These are phyloP conservation scores for Tinamus major DNA, from an alignment of 2,797 vertebrate species.

Conservation along the genomic window DNA sequence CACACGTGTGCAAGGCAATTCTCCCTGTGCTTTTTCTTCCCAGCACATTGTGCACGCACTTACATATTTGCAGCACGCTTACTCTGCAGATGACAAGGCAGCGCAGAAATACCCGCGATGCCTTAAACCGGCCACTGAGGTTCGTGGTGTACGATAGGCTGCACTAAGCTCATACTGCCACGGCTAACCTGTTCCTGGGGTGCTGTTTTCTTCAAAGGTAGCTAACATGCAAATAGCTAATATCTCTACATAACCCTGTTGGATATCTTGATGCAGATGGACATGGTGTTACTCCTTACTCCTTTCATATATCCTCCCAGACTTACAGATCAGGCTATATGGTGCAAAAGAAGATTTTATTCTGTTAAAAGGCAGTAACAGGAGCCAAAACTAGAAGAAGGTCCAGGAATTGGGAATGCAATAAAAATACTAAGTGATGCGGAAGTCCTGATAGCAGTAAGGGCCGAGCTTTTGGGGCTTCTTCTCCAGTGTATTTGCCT, in stretches of 20 bases:
- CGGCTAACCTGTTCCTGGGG: neutral
- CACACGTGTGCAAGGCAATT: neutral
- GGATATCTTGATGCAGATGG: neutral
- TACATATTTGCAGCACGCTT: neutral
- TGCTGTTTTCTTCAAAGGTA: neutral
- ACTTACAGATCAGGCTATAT: neutral
- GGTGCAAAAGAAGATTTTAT: neutral
- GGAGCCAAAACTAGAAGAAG: neutral
- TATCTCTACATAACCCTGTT: neutral
- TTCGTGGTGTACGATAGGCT: neutral
- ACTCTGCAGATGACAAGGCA: neutral
- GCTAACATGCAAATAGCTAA: neutral
- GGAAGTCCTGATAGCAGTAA: neutral
- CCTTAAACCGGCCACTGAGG: neutral
- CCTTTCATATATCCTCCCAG: neutral
- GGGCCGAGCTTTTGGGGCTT: neutral
- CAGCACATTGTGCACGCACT: fast-evolving
- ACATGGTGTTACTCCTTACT: neutral
- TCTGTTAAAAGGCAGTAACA: neutral
- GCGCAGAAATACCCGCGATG: neutral
- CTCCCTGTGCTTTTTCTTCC: neutral
- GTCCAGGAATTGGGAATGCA: neutral
- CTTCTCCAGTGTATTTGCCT: too few species aligned
- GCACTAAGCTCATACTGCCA: neutral
- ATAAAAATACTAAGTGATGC: neutral